These are phyloP conservation scores for Heliocidaris erythrogramma DNA, from an alignment of 35 echinoderm and acorn worm species.

Conservation along the genomic window DNA sequence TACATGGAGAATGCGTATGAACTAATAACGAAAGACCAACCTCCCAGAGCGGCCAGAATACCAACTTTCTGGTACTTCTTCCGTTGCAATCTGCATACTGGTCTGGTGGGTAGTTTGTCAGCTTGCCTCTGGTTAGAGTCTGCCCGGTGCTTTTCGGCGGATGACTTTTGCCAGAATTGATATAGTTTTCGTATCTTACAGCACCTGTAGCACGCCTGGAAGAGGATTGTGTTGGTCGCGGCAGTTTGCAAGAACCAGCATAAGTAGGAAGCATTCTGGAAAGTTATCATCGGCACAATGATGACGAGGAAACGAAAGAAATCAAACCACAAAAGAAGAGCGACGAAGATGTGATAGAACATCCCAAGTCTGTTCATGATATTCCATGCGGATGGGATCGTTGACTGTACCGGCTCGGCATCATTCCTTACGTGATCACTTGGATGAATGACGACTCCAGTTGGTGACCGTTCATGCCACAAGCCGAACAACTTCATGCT, in stretches of 20 bases:
- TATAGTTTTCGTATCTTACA: background rate
- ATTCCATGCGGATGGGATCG: background rate
- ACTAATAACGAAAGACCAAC: background rate
- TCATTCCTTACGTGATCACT: background rate
- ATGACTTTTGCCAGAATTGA: background rate
- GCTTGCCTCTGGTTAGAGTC: background rate
- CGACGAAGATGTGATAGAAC: background rate
- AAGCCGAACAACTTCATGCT: conserved; percentile 19
- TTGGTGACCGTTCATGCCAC: background rate
- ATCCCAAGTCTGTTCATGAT: background rate
- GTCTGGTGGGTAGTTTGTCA: background rate
- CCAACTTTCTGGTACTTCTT: conserved; percentile 23
- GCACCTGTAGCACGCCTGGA: background rate
- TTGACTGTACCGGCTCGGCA: background rate
- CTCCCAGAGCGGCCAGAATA: background rate
- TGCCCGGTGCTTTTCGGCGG: conserved; percentile 4
- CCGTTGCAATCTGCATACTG: background rate
- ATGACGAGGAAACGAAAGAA: background rate
- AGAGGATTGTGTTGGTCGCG: conserved; percentile 6
- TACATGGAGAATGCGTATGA: background rate
- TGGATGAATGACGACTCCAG: background rate
- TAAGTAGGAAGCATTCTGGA: background rate
- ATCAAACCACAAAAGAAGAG: conserved; percentile 24
- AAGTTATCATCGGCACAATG: background rate
- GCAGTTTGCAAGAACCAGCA: background rate